phyloP scores from a whole-genome alignment of 1,140 invertebrate species.

The Zelostemma sp. region DNA sequence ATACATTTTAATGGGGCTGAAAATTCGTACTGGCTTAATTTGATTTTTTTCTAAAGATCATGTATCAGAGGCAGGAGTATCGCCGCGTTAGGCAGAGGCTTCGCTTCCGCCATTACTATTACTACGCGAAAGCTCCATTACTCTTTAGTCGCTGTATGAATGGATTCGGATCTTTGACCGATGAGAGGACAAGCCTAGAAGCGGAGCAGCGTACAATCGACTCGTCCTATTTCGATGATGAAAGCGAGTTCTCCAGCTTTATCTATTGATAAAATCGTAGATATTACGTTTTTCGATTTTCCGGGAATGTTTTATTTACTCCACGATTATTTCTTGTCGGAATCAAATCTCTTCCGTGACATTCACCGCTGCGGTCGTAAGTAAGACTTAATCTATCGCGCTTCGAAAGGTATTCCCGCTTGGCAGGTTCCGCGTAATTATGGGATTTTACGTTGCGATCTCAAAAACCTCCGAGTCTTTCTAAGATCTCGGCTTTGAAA shows the following conservation, averaged over 20 bases:
- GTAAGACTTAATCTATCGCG: too few species aligned
- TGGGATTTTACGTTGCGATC: too few species aligned
- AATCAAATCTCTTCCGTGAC: too few species aligned
- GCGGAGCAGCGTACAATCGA: not conserved
- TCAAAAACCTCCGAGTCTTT: too few species aligned
- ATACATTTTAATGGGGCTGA: too few species aligned
- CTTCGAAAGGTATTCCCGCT: too few species aligned
- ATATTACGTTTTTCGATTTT: slow-evolving; percentile 1
- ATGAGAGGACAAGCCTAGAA: not conserved
- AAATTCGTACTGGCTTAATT: too few species aligned
- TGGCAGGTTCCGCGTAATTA: too few species aligned
- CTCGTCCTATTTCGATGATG: slow-evolving; percentile 1
- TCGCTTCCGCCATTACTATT: slow-evolving; percentile 3
- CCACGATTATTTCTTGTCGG: too few species aligned
- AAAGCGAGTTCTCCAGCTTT: slow-evolving; percentile 1
- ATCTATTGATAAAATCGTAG: not conserved
- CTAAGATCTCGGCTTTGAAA: too few species aligned
- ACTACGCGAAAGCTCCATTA: not conserved
- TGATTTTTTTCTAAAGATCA: not conserved
- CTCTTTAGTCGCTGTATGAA: not conserved
- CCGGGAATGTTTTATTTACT: not conserved
- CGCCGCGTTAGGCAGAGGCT: not conserved
- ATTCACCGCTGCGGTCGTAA: too few species aligned
- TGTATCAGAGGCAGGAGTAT: not conserved
- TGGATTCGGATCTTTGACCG: slow-evolving; percentile 5